Percentiles rank a stretch among this genome's conserved stretches.
Conservation (phyloP, 2,888 invertebrate species). For the Lomographa bimaculata region DNA sequence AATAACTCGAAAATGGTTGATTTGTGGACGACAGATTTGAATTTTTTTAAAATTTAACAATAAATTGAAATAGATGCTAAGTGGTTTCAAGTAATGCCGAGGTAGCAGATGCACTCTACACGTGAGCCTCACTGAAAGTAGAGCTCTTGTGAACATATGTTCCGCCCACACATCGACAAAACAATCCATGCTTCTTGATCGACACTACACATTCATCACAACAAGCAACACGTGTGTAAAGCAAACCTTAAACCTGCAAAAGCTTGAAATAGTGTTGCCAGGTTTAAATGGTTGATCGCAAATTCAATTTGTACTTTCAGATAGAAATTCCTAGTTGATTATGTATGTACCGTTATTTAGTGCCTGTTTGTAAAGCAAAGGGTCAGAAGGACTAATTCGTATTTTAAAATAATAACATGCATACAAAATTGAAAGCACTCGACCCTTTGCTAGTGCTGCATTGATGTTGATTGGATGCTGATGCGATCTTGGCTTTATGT, state of each 20-base stretch:
- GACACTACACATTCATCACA: constrained; percentile 15
- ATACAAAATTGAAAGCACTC: constrained; percentile 28
- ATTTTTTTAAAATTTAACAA: too few species aligned
- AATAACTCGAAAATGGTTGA: too few species aligned
- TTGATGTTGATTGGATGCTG: constrained; percentile 41
- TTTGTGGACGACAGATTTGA: too few species aligned
- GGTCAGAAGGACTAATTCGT: constrained; percentile 47
- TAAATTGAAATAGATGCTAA: too few species aligned
- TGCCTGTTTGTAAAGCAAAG: constrained; percentile 72
- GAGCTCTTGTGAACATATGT: background rate
- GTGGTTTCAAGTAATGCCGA: background rate
- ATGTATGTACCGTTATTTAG: constrained; percentile 4
- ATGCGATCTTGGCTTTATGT: constrained; percentile 41
- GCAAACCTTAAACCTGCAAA: background rate
- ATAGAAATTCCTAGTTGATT: constrained; percentile 22
- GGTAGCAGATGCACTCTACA: constrained; percentile 1
- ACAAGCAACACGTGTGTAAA: constrained; percentile 9
- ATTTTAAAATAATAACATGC: constrained; percentile 28
- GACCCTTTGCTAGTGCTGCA: constrained; percentile 69
- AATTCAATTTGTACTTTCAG: constrained; percentile 12
- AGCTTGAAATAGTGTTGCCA: constrained; percentile 1
- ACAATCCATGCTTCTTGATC: constrained; percentile 15
- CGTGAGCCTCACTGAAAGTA: constrained; percentile 1
- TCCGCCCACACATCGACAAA: constrained; percentile 1
- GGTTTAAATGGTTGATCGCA: constrained; percentile 3